Conservation (phyloP, 2,797 vertebrate genomes). For the Rhadinocentrus ornatus region DNA sequence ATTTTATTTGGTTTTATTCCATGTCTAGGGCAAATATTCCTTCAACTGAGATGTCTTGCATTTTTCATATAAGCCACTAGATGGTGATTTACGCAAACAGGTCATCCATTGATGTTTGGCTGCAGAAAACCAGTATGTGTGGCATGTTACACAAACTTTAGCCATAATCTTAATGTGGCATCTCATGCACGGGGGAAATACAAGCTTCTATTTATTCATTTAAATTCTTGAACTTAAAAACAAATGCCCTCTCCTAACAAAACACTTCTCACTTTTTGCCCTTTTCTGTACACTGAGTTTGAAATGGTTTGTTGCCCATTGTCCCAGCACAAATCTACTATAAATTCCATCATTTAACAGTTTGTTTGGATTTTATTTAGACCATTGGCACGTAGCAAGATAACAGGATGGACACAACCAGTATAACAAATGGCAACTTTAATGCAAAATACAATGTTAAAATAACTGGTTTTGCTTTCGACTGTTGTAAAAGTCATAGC, state of each 20-base stretch:
- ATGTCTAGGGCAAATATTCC: slow-evolving; percentile 4
- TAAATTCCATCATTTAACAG: slow-evolving; percentile 24
- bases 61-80: slow-evolving; percentile 41
- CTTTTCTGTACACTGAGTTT: slow-evolving; percentile 5
- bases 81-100: slow-evolving; percentile 35
- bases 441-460: slow-evolving; percentile 9
- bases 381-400: not conserved
- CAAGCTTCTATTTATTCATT: not conserved
- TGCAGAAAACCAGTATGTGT: not conserved
- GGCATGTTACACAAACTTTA: slow-evolving; percentile 9
- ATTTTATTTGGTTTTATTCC: not conserved
- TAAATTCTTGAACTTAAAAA: slow-evolving; percentile 22
- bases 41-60: slow-evolving; percentile 16
- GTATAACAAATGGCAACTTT: slow-evolving; percentile 11
- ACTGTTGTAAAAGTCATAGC: slow-evolving; percentile 14
- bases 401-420: slow-evolving; percentile 14
- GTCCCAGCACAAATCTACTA: not conserved
- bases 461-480: slow-evolving; percentile 22
- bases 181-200: not conserved
- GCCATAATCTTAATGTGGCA: not conserved
- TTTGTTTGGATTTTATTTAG: not conserved
- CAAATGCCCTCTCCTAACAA: slow-evolving; percentile 17
- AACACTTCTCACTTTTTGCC: not conserved
- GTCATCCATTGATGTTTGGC: slow-evolving; percentile 4
- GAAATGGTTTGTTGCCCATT: slow-evolving; percentile 12